phyloP scores from a whole-genome alignment of 2,888 invertebrate genomes.

The Mimas tiliae region DNA sequence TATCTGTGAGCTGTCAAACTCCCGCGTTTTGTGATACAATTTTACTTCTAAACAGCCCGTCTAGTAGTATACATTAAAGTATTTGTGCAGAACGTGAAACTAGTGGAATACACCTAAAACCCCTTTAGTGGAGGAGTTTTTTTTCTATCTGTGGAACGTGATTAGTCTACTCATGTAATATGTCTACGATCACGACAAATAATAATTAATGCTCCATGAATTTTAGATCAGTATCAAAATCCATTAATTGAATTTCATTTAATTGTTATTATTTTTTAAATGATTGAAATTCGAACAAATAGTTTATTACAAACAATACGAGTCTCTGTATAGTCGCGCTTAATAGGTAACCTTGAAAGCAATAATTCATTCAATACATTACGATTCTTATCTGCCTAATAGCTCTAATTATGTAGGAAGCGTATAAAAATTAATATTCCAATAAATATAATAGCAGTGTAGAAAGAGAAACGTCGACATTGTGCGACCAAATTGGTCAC shows the following conservation, averaged over 20 bases:
- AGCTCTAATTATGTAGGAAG: conserved; percentile 27
- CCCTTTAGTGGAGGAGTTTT: too few species aligned
- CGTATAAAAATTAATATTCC: conserved; percentile 27
- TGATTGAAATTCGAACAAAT: background rate
- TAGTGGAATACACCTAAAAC: too few species aligned
- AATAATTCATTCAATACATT: conserved; percentile 29
- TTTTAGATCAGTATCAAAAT: conserved; percentile 18
- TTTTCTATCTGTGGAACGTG: too few species aligned
- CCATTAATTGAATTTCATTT: conserved; percentile 1
- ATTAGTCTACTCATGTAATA: too few species aligned
- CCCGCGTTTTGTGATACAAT: too few species aligned
- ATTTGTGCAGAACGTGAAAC: too few species aligned
- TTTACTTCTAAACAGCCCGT: too few species aligned
- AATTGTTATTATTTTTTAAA: conserved; percentile 3
- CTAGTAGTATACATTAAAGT: too few species aligned
- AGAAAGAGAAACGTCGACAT: conserved; percentile 16
- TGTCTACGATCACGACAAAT: too few species aligned
- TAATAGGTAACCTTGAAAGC: conserved; percentile 13
- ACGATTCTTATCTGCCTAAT: conserved; percentile 31
- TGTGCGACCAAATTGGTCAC: conserved; percentile 50
- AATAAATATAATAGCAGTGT: conserved; percentile 27
- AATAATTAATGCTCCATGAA: background rate
- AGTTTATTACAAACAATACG: background rate
- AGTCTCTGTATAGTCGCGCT: background rate
- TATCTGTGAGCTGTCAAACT: too few species aligned